Evolutionary conservation across 2,888 invertebrate species (phyloP).

Genomic region (Mycalesis mineus): DNA sequence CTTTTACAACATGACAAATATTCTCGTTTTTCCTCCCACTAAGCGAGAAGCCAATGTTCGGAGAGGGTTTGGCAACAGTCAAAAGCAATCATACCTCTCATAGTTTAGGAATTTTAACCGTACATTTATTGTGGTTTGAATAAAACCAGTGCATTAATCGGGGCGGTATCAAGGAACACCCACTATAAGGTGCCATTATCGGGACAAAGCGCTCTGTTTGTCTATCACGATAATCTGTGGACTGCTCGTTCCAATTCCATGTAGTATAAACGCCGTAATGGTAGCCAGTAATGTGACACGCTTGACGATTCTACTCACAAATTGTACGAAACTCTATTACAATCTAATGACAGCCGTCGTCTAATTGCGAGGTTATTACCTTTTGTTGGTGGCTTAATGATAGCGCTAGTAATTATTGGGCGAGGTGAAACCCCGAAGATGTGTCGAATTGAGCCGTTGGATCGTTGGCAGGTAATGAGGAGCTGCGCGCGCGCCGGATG

Average conservation of each 20-base stretch:
- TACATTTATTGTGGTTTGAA: too few relatives aligned
- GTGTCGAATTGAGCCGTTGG: conserved; percentile 35
- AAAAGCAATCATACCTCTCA: too few relatives aligned
- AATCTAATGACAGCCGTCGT: conserved; percentile 74
- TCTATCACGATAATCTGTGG: conserved; percentile 77
- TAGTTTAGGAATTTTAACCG: too few relatives aligned
- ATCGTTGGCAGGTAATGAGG: conserved; percentile 48
- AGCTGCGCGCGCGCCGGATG: conserved; percentile 43
- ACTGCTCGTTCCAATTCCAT: conserved; percentile 75
- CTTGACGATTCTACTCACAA: conserved; percentile 79
- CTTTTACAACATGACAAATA: too few relatives aligned
- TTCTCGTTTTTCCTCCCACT: too few relatives aligned
- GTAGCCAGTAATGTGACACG: conserved; percentile 76
- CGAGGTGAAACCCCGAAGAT: conserved; percentile 76
- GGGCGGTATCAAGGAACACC: conserved; percentile 40
- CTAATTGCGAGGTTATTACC: conserved; percentile 77
- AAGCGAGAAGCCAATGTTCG: too few relatives aligned
- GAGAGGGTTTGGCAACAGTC: too few relatives aligned
- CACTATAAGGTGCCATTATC: conserved; percentile 66
- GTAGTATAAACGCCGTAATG: conserved; percentile 78
- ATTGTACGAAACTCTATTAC: conserved; percentile 78
- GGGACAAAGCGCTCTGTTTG: conserved; percentile 73
- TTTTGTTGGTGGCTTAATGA: conserved; percentile 74
- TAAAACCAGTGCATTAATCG: conserved; percentile 11
- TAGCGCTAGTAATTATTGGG: conserved; percentile 70